Base-by-base conservation (phyloP, 2,888 invertebrate species). In the Hipparchia sbordonii region DNA sequence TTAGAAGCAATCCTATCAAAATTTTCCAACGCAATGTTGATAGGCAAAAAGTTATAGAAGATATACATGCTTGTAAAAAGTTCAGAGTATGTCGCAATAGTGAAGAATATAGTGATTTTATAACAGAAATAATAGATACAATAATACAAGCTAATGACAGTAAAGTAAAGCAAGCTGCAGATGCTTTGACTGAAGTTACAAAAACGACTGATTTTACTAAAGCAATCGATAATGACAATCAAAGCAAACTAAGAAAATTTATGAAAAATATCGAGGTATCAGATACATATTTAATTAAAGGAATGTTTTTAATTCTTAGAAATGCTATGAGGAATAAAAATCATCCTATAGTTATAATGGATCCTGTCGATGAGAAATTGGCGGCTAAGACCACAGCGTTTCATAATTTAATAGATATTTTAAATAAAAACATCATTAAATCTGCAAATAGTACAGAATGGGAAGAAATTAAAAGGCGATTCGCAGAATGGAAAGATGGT, bases 81-180 rank as follows among this genome's bases (percentile, higher is more conserved):
- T 82, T 86, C 54, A 76, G 79, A 0, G 80, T 88, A 4, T 90
- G 90, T 69, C 76, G 83, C n/a, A 77, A 72, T 0, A 71, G 70
- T 0, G 67, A 76, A 0, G 82, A 80, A 0, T 86, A 84, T 9
- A 81, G 79, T 0, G 74, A 79, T 0, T 85, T 85, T 39, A 0
- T 84, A 6, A 70, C 74, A 2, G 79, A 85, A 2, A 10, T 84
- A 0, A 7, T 88, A 2, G 72, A 12, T 0, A 79, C 77, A 33
- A 33, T 85, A 0, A 7, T 87, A 0, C 74, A 70, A n/a, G 70
- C 75, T 0, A 76, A 82, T 9, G 77, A 86, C 23, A 61, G 6
- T 0, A 83, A 83, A 72, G 51, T 89, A 0, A 82, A 81, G 45
- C 76, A 82, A 60, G 74, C 77, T 0, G 56, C 78, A 0, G 82